Conservation (phyloP, 2,888 invertebrate species). For the Seladonia tumulorum region DNA sequence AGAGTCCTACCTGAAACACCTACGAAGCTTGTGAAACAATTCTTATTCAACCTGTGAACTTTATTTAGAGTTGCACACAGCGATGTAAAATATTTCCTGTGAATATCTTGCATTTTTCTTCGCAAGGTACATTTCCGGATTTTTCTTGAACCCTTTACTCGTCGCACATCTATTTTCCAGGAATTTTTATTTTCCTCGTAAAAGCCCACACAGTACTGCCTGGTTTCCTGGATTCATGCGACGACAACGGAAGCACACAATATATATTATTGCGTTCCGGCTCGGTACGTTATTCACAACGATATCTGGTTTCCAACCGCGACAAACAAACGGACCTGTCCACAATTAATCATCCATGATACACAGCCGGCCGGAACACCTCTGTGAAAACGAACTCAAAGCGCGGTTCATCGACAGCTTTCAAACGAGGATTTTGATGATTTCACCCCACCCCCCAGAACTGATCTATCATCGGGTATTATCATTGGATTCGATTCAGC, state of each 20-base stretch:
- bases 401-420: conserved; percentile 1
- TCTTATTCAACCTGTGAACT: background rate
- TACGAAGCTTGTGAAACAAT: background rate
- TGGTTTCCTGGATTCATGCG: background rate
- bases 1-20: background rate
- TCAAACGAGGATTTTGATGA: conserved; percentile 1
- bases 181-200: background rate
- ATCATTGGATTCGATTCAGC: background rate
- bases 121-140: background rate
- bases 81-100: no score
- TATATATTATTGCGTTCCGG: background rate
- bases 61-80: background rate
- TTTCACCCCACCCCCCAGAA: background rate
- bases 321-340: background rate
- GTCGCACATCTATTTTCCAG: background rate
- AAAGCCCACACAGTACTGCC: background rate
- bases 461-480: background rate
- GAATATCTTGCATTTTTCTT: background rate
- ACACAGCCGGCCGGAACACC: background rate
- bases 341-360: background rate
- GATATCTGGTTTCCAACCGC: background rate
- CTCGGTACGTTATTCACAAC: background rate
- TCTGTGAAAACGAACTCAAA: background rate
- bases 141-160: background rate
- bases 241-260: background rate